phyloP scores from a whole-genome alignment of 2,113 vertebrate genomes.

The Xyliphius kryptos region DNA sequence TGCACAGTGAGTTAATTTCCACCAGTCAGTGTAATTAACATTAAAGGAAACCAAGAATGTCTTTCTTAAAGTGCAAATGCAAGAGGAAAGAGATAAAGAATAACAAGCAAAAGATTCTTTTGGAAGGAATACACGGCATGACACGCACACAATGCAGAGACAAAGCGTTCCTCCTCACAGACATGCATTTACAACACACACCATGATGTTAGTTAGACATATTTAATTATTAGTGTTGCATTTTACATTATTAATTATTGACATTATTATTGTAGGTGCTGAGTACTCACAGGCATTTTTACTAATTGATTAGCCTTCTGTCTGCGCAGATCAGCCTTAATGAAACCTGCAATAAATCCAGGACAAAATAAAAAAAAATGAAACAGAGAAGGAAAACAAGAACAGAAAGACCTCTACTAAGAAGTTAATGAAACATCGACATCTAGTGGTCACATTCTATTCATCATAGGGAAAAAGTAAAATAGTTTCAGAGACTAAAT shows the following conservation, averaged over 20 bases:
- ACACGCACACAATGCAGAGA: background rate
- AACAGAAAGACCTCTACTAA: too few species aligned
- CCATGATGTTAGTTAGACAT: too few species aligned
- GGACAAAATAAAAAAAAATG: background rate
- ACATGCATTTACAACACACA: too few species aligned
- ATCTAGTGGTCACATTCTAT: too few species aligned
- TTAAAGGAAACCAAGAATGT: background rate
- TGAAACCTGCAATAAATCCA: conserved; percentile 23
- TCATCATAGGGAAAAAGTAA: too few species aligned
- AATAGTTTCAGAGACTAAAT: too few species aligned
- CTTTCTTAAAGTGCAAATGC: background rate
- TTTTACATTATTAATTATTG: background rate
- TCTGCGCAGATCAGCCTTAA: conserved; percentile 40
- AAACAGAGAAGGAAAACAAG: background rate
- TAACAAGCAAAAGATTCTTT: too few species aligned
- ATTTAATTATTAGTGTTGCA: too few species aligned
- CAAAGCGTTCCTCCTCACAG: too few species aligned
- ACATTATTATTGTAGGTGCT: background rate
- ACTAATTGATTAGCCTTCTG: conserved; percentile 34
- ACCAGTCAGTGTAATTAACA: background rate
- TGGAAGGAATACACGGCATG: too few species aligned
- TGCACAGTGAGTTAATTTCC: background rate
- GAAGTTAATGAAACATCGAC: background rate
- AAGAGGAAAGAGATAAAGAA: background rate
- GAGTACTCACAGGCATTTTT: conserved; percentile 27